Conservation (phyloP, 2,113 vertebrate species). For the Tenrec ecaudatus region DNA sequence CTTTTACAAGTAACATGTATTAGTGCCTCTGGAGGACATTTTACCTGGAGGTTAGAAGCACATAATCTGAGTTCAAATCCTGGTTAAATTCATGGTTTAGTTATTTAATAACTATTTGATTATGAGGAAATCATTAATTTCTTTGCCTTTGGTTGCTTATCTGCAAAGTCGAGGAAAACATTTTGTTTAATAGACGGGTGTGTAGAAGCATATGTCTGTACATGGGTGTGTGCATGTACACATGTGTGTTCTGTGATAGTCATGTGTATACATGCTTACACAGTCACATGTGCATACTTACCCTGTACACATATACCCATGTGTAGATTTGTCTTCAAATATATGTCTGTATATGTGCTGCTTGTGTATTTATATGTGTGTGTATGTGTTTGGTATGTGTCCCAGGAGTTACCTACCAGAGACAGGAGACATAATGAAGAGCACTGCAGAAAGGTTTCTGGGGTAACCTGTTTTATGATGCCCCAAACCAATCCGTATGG, state of each 20-base stretch:
- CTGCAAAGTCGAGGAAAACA: neutral
- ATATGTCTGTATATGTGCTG: neutral
- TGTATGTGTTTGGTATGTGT: neutral
- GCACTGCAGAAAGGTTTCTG: neutral
- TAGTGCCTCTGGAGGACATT: neutral
- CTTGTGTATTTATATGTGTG: neutral
- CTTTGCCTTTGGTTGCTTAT: neutral
- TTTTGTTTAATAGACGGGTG: constrained; percentile 29
- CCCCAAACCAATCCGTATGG: neutral
- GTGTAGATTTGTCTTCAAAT: neutral
- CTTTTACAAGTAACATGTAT: too few relatives aligned
- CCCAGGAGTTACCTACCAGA: neutral
- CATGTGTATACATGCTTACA: neutral
- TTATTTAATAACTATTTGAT: neutral
- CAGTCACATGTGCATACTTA: neutral
- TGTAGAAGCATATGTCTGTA: neutral
- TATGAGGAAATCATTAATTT: neutral
- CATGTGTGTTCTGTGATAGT: neutral
- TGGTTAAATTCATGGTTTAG: neutral
- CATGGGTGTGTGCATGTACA: neutral
- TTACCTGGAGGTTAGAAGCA: neutral
- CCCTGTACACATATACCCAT: neutral
- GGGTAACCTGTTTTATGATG: neutral
- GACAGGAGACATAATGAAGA: neutral
- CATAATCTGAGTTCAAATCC: constrained; percentile 22